These are phyloP conservation scores for Strigamia crassipes DNA, from an alignment of 2,888 invertebrate genomes.

Conservation along the genomic window DNA sequence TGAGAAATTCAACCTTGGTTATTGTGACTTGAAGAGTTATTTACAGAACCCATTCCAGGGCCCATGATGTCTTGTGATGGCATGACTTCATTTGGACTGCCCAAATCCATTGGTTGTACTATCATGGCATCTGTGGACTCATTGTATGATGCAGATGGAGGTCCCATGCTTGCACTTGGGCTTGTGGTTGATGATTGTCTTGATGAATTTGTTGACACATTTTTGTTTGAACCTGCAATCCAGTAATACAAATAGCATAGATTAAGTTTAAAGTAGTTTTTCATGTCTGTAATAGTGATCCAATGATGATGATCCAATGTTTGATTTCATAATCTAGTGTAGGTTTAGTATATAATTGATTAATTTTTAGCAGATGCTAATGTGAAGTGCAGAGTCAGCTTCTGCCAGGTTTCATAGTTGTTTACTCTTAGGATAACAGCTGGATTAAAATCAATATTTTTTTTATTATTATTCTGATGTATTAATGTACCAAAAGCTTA, in stretches of 20 bases:
- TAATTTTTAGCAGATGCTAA: too few relatives aligned
- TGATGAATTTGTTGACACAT: conserved; percentile 20
- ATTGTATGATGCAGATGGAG: conserved; percentile 26
- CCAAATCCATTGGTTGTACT: conserved; percentile 45
- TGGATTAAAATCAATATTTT: too few relatives aligned
- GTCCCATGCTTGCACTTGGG: conserved; percentile 44
- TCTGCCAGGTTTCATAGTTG: too few relatives aligned
- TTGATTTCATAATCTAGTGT: too few relatives aligned
- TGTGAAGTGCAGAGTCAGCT: too few relatives aligned
- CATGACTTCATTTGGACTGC: conserved; percentile 43
- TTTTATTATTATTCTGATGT: too few relatives aligned
- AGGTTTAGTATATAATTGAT: too few relatives aligned
- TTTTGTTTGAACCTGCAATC: background rate
- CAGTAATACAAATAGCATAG: background rate
- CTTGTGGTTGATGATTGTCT: conserved; percentile 31
- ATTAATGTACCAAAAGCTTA: too few relatives aligned
- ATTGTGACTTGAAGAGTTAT: conserved; percentile 33
- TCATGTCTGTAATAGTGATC: too few relatives aligned
- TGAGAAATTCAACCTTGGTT: conserved; percentile 33
- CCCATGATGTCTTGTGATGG: conserved; percentile 43
- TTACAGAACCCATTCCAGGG: conserved; percentile 25
- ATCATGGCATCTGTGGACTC: conserved; percentile 41
- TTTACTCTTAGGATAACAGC: too few relatives aligned
- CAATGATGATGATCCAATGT: too few relatives aligned
- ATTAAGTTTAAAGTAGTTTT: too few relatives aligned